Base-by-base conservation (phyloP, 2,888 invertebrate genomes). In the Pardosa pseudoannulata region DNA sequence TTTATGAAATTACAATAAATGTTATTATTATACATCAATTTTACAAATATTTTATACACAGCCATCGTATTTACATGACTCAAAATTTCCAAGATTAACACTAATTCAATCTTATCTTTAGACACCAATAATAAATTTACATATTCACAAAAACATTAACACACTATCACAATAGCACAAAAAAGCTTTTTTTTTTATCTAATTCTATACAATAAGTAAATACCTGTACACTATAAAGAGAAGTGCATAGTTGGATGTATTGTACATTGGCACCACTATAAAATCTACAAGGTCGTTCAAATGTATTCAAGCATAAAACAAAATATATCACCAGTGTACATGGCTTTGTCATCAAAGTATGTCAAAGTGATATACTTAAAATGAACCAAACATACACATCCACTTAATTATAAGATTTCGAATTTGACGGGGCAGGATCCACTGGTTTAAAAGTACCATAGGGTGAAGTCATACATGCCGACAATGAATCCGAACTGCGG, bases 401-500 rank as follows among this genome's bases (percentile, higher is more conserved):
- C 27, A 62, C 39, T 32, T 50, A 82, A 29, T 82, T 82, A 28
- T 83, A 83, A 50, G 76, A 65, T 71, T 83, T 83, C 29, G 71
- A 75, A 72, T 83, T 75, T 23, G 80, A 65, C 13, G 86, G 86
- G 27, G 88, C 88, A 9, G 88, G 88, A 46, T 93, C 94, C 39
- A 93, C 93, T 87, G 92, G 91, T 88, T 92, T 91, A 91, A 93
- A 93, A 90, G 93, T 93, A 82, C 93, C 92, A 46, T 90, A 90
- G 9, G 94, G 94, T 1, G 94, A 94, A 90, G 93, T 94, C 0
- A 93, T 93, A 89, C 94, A 94, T 27, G 76, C 76, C 0, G 94
- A 94, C 64, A 94, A 90, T 0, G 94, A 94, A 41, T 94, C 94
- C 2, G 93, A 93, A 0, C 93, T 93, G 90, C 93, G 93, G 70